These are phyloP conservation scores for Anisognathus igniventris DNA, from an alignment of 2,797 vertebrate species.

Conservation along the genomic window DNA sequence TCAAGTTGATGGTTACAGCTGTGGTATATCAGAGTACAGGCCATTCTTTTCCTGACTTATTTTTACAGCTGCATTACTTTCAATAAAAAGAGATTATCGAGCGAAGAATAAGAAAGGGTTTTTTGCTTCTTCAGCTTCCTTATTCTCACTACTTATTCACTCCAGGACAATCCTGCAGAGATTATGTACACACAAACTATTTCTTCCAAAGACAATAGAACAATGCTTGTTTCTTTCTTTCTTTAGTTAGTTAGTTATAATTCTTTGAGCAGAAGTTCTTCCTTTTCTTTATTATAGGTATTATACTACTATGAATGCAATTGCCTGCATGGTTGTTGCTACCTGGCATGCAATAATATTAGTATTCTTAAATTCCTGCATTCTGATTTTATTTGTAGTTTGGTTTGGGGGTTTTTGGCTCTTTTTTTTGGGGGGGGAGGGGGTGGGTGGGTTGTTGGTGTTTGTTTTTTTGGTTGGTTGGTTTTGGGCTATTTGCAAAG, in stretches of 20 bases:
- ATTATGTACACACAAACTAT: neutral
- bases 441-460: neutral
- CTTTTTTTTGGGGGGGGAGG: neutral
- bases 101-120: fast-evolving
- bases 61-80: neutral
- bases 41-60: neutral
- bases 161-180: neutral
- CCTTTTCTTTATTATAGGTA: neutral
- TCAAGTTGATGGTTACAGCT: neutral
- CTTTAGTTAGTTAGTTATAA: neutral
- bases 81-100: neutral
- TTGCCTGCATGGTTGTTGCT: neutral
- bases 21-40: neutral
- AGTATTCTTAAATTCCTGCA: neutral
- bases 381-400: neutral
- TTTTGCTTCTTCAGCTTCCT: neutral
- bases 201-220: neutral
- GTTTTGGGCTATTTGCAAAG: neutral
- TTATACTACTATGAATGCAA: neutral
- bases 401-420: neutral
- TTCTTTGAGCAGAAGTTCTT: neutral
- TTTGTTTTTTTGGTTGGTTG: neutral
- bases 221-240: neutral
- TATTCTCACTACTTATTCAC: neutral
- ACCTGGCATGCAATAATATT: neutral